Percentiles rank a stretch among this genome's conserved stretches.
Evolutionary conservation across 2,113 vertebrate species (phyloP).

Genomic region (Archocentrus centrarchus): DNA sequence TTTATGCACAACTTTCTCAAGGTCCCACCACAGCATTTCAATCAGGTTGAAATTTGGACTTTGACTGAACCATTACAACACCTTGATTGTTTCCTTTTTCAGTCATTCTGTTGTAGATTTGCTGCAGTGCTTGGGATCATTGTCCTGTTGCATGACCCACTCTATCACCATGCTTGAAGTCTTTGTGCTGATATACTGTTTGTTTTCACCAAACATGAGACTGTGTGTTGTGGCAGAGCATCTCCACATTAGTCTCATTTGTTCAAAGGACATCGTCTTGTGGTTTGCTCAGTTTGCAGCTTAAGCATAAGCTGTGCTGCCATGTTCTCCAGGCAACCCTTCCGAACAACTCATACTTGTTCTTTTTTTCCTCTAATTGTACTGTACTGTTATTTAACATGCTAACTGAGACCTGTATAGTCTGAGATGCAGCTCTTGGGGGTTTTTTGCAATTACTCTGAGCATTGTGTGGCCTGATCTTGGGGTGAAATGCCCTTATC

Average conservation of each 20-base stretch:
- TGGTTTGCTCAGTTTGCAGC: too few species aligned
- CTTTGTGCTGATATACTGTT: not conserved
- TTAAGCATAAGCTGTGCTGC: too few species aligned
- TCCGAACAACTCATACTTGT: not conserved
- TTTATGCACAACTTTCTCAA: too few species aligned
- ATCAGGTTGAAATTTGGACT: too few species aligned
- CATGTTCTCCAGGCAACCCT: too few species aligned
- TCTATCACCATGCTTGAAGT: too few species aligned
- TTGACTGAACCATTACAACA: too few species aligned
- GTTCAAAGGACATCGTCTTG: too few species aligned
- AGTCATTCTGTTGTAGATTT: not conserved
- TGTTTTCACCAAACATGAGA: not conserved
- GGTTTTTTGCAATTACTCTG: not conserved
- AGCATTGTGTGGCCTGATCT: not conserved
- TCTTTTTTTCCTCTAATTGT: rapidly evolving
- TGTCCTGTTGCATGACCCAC: not conserved
- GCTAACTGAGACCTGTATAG: not conserved
- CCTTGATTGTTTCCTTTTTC: not conserved
- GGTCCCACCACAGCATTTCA: too few species aligned
- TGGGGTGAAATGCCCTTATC: not conserved
- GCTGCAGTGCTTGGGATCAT: not conserved
- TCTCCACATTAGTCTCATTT: too few species aligned
- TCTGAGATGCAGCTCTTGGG: not conserved
- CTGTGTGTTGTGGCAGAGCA: not conserved
- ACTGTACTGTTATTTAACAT: not conserved